Evolutionary conservation across 2,113 vertebrate species (phyloP).

Genomic region (Pachycephala philippinensis): DNA sequence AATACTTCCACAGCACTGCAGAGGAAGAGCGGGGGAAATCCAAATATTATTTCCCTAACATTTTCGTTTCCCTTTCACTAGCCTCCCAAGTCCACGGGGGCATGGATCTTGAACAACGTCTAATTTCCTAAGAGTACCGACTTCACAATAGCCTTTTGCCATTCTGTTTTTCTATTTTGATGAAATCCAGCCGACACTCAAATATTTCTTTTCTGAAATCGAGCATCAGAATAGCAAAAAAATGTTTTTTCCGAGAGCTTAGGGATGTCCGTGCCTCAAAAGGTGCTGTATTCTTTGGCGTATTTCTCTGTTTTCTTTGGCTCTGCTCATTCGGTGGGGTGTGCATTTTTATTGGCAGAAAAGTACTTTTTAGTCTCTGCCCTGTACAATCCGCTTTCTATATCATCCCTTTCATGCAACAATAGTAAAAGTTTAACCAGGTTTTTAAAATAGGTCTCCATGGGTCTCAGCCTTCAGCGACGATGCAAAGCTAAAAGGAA

Average conservation of each 20-base stretch:
- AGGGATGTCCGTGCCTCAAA: slow-evolving; percentile 31
- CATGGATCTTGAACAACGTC: not conserved
- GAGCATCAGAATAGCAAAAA: slow-evolving; percentile 25
- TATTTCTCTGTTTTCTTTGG: slow-evolving; percentile 49
- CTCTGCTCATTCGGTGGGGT: slow-evolving; percentile 28
- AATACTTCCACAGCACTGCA: slow-evolving; percentile 63
- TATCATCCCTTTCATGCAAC: slow-evolving; percentile 51
- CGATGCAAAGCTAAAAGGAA: not conserved
- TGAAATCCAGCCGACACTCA: slow-evolving; percentile 30
- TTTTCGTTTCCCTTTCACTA: slow-evolving; percentile 35
- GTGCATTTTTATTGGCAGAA: slow-evolving; percentile 47
- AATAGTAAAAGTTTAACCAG: slow-evolving; percentile 47
- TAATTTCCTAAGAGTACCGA: not conserved
- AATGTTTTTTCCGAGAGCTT: not conserved
- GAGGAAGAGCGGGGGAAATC: not conserved
- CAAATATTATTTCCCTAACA: slow-evolving; percentile 48
- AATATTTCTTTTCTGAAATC: slow-evolving; percentile 49
- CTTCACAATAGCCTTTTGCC: not conserved
- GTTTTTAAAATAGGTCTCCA: slow-evolving; percentile 35
- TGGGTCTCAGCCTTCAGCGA: slow-evolving; percentile 7
- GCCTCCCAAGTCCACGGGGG: not conserved
- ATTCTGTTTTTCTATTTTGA: slow-evolving; percentile 43
- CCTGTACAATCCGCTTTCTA: slow-evolving; percentile 52
- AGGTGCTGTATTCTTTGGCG: slow-evolving; percentile 43
- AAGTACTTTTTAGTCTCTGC: slow-evolving; percentile 45